phyloP scores from a whole-genome alignment of 2,888 invertebrate species.

The Agriotes lineatus region DNA sequence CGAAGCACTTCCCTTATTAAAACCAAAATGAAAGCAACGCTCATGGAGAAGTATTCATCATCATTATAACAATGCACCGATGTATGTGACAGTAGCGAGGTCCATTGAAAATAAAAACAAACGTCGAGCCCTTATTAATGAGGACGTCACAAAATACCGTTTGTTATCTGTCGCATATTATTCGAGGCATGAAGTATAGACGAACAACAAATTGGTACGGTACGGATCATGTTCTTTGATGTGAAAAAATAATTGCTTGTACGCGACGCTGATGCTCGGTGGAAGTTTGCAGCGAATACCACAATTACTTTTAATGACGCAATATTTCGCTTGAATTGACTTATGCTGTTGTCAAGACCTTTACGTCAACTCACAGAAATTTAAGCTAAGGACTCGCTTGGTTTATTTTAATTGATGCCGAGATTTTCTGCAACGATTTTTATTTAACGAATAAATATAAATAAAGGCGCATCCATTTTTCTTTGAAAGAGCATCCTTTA shows the following conservation, averaged over 20 bases:
- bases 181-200: background rate
- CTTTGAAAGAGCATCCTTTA: too few species aligned
- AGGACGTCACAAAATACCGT: conserved; percentile 2
- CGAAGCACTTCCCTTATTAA: background rate
- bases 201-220: background rate
- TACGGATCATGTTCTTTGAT: background rate
- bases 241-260: conserved; percentile 3
- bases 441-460: too few species aligned
- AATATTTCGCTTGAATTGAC: background rate
- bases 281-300: background rate
- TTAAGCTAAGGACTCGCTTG: too few species aligned
- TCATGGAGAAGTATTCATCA: conserved; percentile 8
- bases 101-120: conserved; percentile 8
- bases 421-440: too few species aligned
- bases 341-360: background rate
- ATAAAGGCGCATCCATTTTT: too few species aligned
- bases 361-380: too few species aligned
- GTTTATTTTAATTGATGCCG: too few species aligned
- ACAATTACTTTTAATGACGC: background rate
- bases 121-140: conserved; percentile 12
- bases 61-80: background rate
- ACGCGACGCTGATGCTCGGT: background rate
- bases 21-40: background rate
- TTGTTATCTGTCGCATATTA: conserved; percentile 9
- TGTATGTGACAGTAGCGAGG: conserved; percentile 11